These are phyloP conservation scores for Phacellophora camtschatica DNA, from an alignment of 30 jellyfish, hydroid and myxozoan genomes.

Conservation along the genomic window DNA sequence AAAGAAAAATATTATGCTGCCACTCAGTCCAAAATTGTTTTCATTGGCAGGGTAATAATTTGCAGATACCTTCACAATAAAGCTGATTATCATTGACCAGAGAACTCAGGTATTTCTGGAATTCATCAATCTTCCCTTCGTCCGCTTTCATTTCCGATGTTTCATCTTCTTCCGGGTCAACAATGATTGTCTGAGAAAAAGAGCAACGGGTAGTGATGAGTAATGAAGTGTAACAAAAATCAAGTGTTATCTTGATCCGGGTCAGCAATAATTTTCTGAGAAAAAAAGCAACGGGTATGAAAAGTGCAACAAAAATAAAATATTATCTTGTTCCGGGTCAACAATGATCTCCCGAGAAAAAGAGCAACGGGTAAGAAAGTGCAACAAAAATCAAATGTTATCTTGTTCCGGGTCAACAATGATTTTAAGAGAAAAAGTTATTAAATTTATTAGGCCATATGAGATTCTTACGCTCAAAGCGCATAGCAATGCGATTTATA, in stretches of 20 bases:
- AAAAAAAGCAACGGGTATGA: neutral
- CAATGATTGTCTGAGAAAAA: slow-evolving; percentile 29
- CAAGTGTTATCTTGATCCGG: slow-evolving; percentile 17
- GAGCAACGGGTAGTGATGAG: too few relatives aligned
- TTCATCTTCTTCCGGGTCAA: slow-evolving; percentile 36
- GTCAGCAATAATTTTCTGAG: slow-evolving; percentile 50
- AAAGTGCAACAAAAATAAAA: too few relatives aligned
- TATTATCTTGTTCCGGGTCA: slow-evolving; percentile 27
- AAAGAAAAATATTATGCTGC: too few relatives aligned
- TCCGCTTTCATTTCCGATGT: slow-evolving; percentile 11
- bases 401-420: slow-evolving; percentile 39
- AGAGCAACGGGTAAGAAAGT: too few relatives aligned
- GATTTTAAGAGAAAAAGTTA: slow-evolving; percentile 23
- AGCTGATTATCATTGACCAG: slow-evolving; percentile 13
- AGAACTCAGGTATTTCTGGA: slow-evolving; percentile 6
- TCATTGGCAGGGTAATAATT: too few relatives aligned
- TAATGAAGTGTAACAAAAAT: too few relatives aligned
- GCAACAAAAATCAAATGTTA: too few relatives aligned
- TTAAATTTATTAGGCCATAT: too few relatives aligned
- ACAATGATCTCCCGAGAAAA: slow-evolving; percentile 33
- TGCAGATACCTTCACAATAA: slow-evolving; percentile 20
- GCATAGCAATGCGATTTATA: too few relatives aligned
- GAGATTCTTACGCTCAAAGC: too few relatives aligned
- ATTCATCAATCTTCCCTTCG: slow-evolving; percentile 48
- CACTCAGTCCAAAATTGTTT: too few relatives aligned